Base-by-base conservation (phyloP, 53 echinoderm and acorn worm genomes). In the Holothuria leucospilota region DNA sequence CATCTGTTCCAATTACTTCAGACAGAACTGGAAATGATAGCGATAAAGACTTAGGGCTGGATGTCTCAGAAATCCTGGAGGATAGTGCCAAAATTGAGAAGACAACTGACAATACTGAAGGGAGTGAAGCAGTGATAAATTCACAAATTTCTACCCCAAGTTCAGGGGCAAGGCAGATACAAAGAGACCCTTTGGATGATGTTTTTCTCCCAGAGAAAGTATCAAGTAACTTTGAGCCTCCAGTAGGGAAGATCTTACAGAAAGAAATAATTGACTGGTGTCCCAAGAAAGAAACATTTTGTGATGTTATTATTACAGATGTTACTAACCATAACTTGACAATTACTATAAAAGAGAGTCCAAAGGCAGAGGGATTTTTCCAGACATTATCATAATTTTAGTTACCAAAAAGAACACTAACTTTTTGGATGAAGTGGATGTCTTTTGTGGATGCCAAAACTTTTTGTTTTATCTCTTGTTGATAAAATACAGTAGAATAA, bases 321-420 rank as follows among this genome's bases (percentile, higher is more conserved):
- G 94, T 94, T 34, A 94, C 94, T 8, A 86, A 89, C 8, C 79
- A 92, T 6, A 84, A 94, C 64, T 52, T 94, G 11, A 94, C 94
- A 29, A 90, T 94, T 34, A 94, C 92, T 18, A 92, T 94, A 1
- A 84, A 91, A 46, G 94, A 94, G 71, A 89, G 92, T 69, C 82
- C 89, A 12, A 90, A 86, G 64, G 73, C 85, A 65, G 90, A 94
- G 40, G 94, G 94, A 1, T 94, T 94, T 85, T 94, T 94, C 82
- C 79, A 82, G 53, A 65, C 71, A 34, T 28, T 28, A 14, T 80
- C 80, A 59, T 80, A 38, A 80, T 52, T 9, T 20, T 5, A 16
- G 61, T 80, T 59, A 27, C 20, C 11, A 46, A 46, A 46, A 46
- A 40, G n/a, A 11, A 46, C 8, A 46, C 2, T 2, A 46, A 46